Evolutionary conservation across 2,888 invertebrate species (phyloP), one percentile per base, ranked within the genome.

Genomic region (Andrena marginata): DNA sequence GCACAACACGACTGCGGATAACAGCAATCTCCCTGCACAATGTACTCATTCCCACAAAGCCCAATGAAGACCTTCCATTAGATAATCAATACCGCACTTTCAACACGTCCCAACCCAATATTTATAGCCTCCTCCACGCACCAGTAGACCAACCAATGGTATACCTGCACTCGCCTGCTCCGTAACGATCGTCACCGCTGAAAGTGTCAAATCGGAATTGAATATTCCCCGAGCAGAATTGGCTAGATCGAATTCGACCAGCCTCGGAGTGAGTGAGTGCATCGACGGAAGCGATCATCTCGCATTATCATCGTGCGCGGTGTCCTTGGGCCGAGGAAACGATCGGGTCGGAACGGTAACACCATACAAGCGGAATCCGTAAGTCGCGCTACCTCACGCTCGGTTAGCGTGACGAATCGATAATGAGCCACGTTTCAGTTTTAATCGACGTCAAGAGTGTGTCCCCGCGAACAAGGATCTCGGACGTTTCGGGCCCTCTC

Each of bases 401-500:
- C 85, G 87, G 87, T 87, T 85, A 87, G 81, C 85, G 76, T 77
- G 77, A 70, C 84, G 87, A 85, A 88, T 88, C 87, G 85, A 76
- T 89, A 88, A 88, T 84, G 87, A 89, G 89, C 79, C 67, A 60
- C 80, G 77, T 84, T 85, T 89, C 87, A 80, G 70, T 84, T 82
- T 87, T 82, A 89, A 87, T 88, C 82, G 84, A 77, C 82, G 82
- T 88, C 89, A 85, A 51, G 49, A 78, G 77, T 85, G 77, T 84
- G 77, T 82, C 82, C 70, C 67, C 69, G 69, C 60, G 68, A 69
- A 26, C 33, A 56, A 62, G 51, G 48, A 42, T 42, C 16, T 10
- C 33, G 20, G 60, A 59, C 49, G 49, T 42, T 35, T 69, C 31
- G n/a, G 65, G n/a, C 33, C 59, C 59, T 20, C 26, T 26, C 48